Base-by-base conservation (phyloP, 2,888 invertebrate species). In the Conops quadrifasciatus region DNA sequence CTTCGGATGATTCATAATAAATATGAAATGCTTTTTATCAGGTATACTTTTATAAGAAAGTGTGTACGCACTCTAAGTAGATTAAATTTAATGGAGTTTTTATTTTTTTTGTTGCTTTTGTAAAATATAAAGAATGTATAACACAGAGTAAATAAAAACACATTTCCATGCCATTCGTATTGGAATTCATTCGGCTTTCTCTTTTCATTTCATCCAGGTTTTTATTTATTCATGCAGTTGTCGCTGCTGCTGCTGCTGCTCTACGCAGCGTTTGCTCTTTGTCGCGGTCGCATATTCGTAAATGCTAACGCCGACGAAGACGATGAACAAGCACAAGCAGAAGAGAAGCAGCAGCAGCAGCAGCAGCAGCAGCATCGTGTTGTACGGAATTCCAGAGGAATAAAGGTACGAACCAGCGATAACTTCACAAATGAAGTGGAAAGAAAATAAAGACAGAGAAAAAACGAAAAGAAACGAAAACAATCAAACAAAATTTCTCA, bases 401-500 rank as follows among this genome's bases (percentile, higher is more conserved):
- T 77, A 80, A 78, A 78, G 78, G 77, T 81, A 77, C 77, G 77
- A 75, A 79, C 79, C 77, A 53, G 63, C 69, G 71, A 49, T 70
- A 71, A 70, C 71, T 36, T 36, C 36, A 67, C 36, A 72, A 72
- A 73, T 70, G 70, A 66, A 63, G 68, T 75, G 77, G 78, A 81
- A 81, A 79, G 78, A 83, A 81, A 80, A 79, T 77, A 82, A 83
- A 83, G 80, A 79, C 81, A 81, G 9, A 36, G 9, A 36, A 36
- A 36, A 36, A 36, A 9, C 79, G 77, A 82, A 83, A 83, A 80
- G 79, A 80, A 82, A 81, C 80, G 77, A 81, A 80, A 79, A 82
- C 79, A 83, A 83, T 79, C 82, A 82, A 83, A 83, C 83, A 82
- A 83, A 83, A 82, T 83, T 83, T 83, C 83, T 83, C 83, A 83